A percentile compares a stretch with the other conserved stretches of the same genome.
Conservation (phyloP, 2,797 vertebrate genomes). For the Nyctalus aviator region DNA sequence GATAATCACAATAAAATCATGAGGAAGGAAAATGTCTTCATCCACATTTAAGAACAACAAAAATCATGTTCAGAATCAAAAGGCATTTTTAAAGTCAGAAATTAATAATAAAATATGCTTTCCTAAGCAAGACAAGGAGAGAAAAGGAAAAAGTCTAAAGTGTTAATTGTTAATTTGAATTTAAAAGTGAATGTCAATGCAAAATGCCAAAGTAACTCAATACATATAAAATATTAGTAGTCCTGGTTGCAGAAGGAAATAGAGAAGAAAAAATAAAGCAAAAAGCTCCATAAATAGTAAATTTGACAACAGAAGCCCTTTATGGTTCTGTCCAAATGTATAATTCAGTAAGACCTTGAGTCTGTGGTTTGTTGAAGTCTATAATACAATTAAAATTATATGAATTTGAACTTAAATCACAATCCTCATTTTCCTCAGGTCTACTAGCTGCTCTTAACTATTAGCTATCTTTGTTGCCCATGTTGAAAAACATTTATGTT, state of each 20-base stretch:
- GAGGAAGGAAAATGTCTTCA: neutral
- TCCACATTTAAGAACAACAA: neutral
- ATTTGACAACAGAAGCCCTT: neutral
- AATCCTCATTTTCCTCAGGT: neutral
- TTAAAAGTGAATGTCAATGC: neutral
- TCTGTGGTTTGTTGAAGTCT: neutral
- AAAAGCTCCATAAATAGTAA: neutral
- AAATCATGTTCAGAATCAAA: neutral
- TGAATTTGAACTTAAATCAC: neutral
- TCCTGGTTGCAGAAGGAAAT: neutral
- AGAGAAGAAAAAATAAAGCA: neutral
- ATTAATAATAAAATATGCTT: neutral
- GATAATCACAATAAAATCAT: neutral
- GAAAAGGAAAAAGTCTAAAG: neutral
- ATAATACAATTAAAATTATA: neutral
- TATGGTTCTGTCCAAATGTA: neutral
- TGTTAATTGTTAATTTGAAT: neutral
- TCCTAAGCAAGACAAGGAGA: neutral
- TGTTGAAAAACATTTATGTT: neutral
- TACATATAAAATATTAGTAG: neutral
- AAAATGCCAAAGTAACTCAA: constrained; percentile 8
- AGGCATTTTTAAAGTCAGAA: neutral
- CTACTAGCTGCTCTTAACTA: neutral
- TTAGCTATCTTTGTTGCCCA: neutral
- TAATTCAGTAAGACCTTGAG: neutral